These are phyloP conservation scores for Lottia gigantea DNA, from an alignment of 2,888 invertebrate species.

Conservation along the genomic window DNA sequence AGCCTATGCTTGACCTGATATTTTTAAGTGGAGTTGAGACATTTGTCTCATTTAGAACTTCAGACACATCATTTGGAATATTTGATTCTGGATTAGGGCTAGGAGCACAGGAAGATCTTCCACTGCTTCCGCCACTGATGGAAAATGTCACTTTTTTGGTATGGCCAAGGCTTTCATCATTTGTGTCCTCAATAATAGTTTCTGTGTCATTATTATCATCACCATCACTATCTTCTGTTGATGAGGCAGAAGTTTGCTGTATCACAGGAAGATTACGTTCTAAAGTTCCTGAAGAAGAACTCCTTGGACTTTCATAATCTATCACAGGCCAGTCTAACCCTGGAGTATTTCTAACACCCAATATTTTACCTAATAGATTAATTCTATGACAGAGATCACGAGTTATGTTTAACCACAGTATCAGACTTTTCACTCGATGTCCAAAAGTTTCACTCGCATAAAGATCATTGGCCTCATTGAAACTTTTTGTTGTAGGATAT, in stretches of 20 bases:
- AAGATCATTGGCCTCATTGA: slow-evolving; percentile 80
- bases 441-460: slow-evolving; percentile 77
- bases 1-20: slow-evolving; percentile 20
- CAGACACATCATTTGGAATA: neutral
- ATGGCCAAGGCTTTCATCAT: slow-evolving; percentile 11
- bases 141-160: slow-evolving; percentile 21
- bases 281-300: slow-evolving; percentile 20
- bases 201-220: slow-evolving; percentile 31
- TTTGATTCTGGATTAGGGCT: slow-evolving; percentile 36
- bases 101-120: slow-evolving; percentile 37
- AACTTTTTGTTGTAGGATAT: slow-evolving; percentile 85
- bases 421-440: slow-evolving; percentile 82
- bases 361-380: slow-evolving; percentile 72
- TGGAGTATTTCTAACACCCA: slow-evolving; percentile 55
- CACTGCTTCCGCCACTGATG: slow-evolving; percentile 33
- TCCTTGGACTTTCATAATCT: slow-evolving; percentile 47
- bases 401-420: slow-evolving; percentile 91
- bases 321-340: slow-evolving; percentile 63
- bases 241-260: slow-evolving; percentile 25
- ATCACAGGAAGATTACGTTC: slow-evolving; percentile 48
- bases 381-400: slow-evolving; percentile 85
- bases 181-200: slow-evolving; percentile 26
- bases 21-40: slow-evolving; percentile 47
- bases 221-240: slow-evolving; percentile 20
- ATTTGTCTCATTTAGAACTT: slow-evolving; percentile 17